Conservation (phyloP, 2,888 invertebrate species). For the Eucriotettix oculatus region DNA sequence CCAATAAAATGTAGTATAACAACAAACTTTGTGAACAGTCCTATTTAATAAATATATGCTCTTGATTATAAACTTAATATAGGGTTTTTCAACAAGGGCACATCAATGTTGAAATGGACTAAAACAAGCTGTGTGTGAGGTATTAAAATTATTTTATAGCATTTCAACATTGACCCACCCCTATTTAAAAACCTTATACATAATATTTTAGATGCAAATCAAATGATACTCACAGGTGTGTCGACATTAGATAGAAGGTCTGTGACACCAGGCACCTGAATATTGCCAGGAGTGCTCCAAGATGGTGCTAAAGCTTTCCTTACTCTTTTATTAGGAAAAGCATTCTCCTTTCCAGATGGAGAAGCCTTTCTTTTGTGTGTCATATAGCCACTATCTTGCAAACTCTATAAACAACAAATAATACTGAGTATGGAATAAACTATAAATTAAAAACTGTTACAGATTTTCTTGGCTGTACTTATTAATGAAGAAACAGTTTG, state of each 20-base stretch:
- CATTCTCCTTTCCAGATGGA: constrained; percentile 46
- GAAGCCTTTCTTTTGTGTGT: constrained; percentile 15
- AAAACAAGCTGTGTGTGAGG: no score
- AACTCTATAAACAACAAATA: constrained; percentile 1
- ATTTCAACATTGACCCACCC: no score
- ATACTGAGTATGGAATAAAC: no score
- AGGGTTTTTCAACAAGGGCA: not conserved
- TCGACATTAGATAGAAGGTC: constrained; percentile 47
- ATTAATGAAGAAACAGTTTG: no score
- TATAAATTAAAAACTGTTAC: no score
- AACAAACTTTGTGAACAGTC: no score
- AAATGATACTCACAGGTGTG: constrained; percentile 46
- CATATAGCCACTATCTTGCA: constrained; percentile 39
- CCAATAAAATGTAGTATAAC: not conserved
- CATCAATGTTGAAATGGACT: no score
- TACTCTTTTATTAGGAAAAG: constrained; percentile 49
- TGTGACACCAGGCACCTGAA: constrained; percentile 29
- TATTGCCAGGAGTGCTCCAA: constrained; percentile 43
- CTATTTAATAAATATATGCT: not conserved
- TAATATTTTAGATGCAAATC: not conserved
- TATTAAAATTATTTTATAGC: no score
- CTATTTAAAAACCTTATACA: no score
- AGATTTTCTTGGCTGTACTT: no score
- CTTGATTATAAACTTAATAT: not conserved
- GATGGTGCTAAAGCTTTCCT: constrained; percentile 64